A percentile compares a stretch with the other conserved stretches of the same genome.
phyloP scores from a whole-genome alignment of 2,888 invertebrate species.

The Meandrusa payeni region DNA sequence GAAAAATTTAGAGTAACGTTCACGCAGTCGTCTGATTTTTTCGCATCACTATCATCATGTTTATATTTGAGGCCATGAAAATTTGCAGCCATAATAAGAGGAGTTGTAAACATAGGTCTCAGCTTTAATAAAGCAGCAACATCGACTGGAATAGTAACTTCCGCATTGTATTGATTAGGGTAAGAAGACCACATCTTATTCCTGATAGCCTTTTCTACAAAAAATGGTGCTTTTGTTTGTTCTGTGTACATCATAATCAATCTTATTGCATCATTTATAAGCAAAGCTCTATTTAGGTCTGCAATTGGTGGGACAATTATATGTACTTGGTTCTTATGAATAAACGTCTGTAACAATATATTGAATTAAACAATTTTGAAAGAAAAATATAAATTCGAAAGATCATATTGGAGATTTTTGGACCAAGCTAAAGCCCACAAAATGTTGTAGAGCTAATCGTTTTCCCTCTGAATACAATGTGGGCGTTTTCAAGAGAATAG shows the following conservation, averaged over 20 bases:
- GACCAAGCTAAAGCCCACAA: too few relatives aligned
- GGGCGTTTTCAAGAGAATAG: too few relatives aligned
- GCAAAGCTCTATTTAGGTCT: slow-evolving; percentile 42
- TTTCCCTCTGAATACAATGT: too few relatives aligned
- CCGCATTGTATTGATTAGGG: slow-evolving; percentile 88
- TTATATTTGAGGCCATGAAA: too few relatives aligned
- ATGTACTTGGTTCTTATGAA: slow-evolving; percentile 86
- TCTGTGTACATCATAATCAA: slow-evolving; percentile 65
- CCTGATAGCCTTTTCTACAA: slow-evolving; percentile 83
- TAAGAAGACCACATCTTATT: slow-evolving; percentile 86
- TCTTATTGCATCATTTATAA: slow-evolving; percentile 66
- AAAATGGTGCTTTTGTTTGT: slow-evolving; percentile 68
- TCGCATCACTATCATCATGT: slow-evolving; percentile 87
- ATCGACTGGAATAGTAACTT: slow-evolving; percentile 89
- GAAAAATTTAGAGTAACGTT: slow-evolving; percentile 90
- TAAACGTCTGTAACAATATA: slow-evolving; percentile 83
- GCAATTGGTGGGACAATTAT: slow-evolving; percentile 82
- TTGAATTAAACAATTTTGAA: too few relatives aligned
- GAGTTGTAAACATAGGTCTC: slow-evolving; percentile 88
- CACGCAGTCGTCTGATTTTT: slow-evolving; percentile 89
- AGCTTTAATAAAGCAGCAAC: slow-evolving; percentile 89
- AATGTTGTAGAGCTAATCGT: too few relatives aligned
- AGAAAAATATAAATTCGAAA: too few relatives aligned
- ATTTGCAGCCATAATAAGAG: too few relatives aligned
- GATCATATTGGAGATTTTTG: too few relatives aligned